A percentile compares a stretch with the other conserved stretches of the same genome.
Conservation (phyloP, 1,140 invertebrate species). For the Tetramorium alpestre region DNA sequence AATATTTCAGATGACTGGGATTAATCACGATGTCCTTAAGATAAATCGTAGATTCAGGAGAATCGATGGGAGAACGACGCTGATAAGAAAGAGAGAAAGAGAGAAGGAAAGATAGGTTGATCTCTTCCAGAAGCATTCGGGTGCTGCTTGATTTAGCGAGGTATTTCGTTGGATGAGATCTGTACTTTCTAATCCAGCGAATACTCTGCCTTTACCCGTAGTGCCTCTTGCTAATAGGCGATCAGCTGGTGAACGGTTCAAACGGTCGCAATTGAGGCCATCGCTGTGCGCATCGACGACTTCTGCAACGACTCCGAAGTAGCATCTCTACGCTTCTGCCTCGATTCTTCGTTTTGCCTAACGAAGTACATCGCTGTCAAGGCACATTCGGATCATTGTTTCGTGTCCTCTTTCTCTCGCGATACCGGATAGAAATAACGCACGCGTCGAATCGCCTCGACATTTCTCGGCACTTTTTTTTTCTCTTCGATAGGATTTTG, state of each 20-base stretch:
- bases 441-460: not conserved
- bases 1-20: conserved; percentile 2
- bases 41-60: conserved; percentile 12
- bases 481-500: not conserved
- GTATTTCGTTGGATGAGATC: conserved; percentile 32
- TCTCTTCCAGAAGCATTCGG: not conserved
- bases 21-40: conserved; percentile 27
- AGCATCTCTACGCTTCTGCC: not conserved
- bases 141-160: conserved; percentile 26
- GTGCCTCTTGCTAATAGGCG: conserved; percentile 59
- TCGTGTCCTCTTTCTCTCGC: not conserved
- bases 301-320: conserved; percentile 8
- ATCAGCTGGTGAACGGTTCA: conserved; percentile 68
- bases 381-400: not conserved
- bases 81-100: not conserved
- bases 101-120: not conserved
- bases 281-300: conserved; percentile 37
- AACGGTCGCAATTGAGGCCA: conserved; percentile 70
- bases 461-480: conserved; percentile 14
- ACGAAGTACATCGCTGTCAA: not conserved
- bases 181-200: conserved; percentile 65
- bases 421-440: not conserved
- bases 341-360: conserved; percentile 12
- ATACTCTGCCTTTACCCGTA: conserved; percentile 5
- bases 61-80: not conserved